Base-by-base conservation (phyloP, 92 coral and sea anemone species). In the Pocillopora meandrina region DNA sequence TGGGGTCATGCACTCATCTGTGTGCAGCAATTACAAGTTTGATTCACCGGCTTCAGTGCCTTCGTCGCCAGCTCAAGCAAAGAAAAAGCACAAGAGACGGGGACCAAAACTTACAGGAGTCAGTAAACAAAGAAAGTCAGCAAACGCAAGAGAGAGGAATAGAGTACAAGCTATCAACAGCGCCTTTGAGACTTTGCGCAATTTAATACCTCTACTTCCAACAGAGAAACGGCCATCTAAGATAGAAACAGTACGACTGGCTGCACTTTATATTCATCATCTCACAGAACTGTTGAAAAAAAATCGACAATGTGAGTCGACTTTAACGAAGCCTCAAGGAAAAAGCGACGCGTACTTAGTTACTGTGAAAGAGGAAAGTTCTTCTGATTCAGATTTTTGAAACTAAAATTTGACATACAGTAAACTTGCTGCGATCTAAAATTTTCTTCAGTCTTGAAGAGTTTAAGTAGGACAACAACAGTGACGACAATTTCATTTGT, bases 81-180 rank as follows among this genome's bases (percentile, higher is more conserved):
- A 59, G 23, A 79, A 79, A 66, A 79, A 65, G 58, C 74, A 79
- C 59, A 23, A 23, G 67, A 31, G 81, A 14, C 90, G 93, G 13
- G 90, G 88, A 1, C 90, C 89, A 19, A 82, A 93, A 42, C 73
- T 89, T 64, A 87, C 93, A 14, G 95, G 93, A 33, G 93, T 93
- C 21, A 91, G 93, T 83, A 89, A 91, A 65, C 93, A 91, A 81
- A 83, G 92, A 84, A 90, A 89, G 47, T 80, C 93, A 9, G 97
- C 94, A 0, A 90, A 90, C 64, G 96, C 90, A 56, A 84, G 94
- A 19, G 96, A 93, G 71, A 63, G 96, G 34, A 82, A 78, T 55
- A 77, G 96, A 17, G 92, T 90, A 26, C 88, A 77, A 33, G 85
- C 79, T 19, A 76, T 92, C 19, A 90, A 92, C 84, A 89, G 84